A percentile compares a stretch with the other conserved stretches of the same genome.
Conservation (phyloP, 2,888 invertebrate species). For the Synergus japonicus region DNA sequence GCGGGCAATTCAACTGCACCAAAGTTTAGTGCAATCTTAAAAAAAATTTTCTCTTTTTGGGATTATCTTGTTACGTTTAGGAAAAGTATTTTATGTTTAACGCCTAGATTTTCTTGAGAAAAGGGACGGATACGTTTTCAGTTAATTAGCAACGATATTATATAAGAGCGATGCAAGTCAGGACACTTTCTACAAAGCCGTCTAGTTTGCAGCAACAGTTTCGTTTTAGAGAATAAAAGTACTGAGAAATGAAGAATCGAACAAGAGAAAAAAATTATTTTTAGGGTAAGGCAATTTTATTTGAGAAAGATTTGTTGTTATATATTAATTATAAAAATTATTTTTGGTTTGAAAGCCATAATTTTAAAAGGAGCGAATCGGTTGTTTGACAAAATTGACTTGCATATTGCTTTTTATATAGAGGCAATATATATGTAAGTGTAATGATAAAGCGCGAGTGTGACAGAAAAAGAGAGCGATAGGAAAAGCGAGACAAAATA, state of each 20-base stretch:
- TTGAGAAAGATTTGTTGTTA: neutral
- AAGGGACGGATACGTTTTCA: constrained; percentile 6
- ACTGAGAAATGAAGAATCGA: neutral
- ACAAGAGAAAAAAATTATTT: neutral
- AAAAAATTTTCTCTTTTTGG: neutral
- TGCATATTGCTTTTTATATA: constrained; percentile 31
- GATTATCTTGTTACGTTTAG: constrained; percentile 15
- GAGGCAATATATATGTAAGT: constrained; percentile 15
- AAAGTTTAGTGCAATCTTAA: constrained; percentile 24
- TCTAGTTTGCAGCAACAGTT: constrained; percentile 33
- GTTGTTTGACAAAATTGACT: constrained; percentile 14
- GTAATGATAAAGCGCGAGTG: constrained; percentile 33
- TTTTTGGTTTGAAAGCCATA: neutral
- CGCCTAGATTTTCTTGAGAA: neutral
- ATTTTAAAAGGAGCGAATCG: constrained; percentile 5
- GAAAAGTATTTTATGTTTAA: constrained; percentile 2
- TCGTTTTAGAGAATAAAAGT: neutral
- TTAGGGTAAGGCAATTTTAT: neutral
- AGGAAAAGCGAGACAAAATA: constrained; percentile 11
- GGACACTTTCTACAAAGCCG: constrained; percentile 30
- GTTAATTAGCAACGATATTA: constrained; percentile 10
- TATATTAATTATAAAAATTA: neutral
- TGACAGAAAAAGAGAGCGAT: constrained; percentile 13
- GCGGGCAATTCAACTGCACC: constrained; percentile 20
- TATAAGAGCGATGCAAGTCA: constrained; percentile 20